Evolutionary conservation across 1,140 invertebrate species (phyloP).

Genomic region (Cyrtorhinus lividipennis): DNA sequence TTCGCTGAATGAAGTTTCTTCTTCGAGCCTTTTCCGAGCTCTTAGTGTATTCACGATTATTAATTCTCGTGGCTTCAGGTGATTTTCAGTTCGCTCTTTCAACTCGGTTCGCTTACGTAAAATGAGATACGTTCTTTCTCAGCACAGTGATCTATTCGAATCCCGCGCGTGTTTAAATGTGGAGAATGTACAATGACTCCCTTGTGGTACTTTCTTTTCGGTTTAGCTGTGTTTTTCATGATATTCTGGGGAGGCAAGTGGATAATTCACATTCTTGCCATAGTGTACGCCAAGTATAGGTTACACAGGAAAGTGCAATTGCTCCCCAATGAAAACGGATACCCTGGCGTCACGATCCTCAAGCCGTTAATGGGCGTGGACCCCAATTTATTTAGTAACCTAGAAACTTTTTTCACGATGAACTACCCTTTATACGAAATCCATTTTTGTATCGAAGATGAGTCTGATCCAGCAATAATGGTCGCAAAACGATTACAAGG

Average conservation of each 20-base stretch:
- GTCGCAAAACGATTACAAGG: constrained; percentile 73
- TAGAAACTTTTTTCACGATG: constrained; percentile 94
- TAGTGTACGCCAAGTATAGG: constrained; percentile 39
- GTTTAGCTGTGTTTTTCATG: constrained; percentile 50
- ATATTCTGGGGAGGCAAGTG: constrained; percentile 48
- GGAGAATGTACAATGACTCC: constrained; percentile 23
- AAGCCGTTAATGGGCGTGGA: constrained; percentile 94
- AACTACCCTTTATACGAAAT: constrained; percentile 90
- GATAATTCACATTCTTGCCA: constrained; percentile 46
- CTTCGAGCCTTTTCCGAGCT: neutral
- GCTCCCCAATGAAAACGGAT: constrained; percentile 51
- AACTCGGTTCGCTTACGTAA: neutral
- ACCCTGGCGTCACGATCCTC: constrained; percentile 85
- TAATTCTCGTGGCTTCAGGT: neutral
- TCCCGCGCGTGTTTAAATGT: neutral
- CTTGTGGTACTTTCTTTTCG: constrained; percentile 33
- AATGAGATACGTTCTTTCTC: neutral
- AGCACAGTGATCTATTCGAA: neutral
- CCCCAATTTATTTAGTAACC: constrained; percentile 80
- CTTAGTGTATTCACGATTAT: neutral
- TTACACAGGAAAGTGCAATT: constrained; percentile 33
- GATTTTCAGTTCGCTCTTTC: neutral
- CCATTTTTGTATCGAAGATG: constrained; percentile 90
- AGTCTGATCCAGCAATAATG: constrained; percentile 77
- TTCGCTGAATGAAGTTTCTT: neutral